phyloP scores from a whole-genome alignment of 2,113 vertebrate species.

The Lathamus discolor region DNA sequence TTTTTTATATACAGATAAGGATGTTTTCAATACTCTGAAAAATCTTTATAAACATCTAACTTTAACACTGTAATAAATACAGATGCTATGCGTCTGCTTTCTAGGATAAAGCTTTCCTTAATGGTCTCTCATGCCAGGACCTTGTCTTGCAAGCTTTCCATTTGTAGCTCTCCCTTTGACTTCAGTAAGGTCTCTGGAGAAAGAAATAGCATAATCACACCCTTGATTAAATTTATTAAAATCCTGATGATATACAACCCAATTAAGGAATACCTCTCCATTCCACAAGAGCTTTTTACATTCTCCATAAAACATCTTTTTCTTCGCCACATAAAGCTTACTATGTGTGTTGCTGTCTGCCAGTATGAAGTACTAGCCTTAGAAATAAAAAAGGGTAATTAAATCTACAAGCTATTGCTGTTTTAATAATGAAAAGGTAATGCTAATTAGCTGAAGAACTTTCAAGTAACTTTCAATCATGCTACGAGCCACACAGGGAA shows the following conservation, averaged over 20 bases:
- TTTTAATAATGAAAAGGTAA: slow-evolving; percentile 52
- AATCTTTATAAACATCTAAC: not conserved
- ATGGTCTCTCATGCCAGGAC: not conserved
- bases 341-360: not conserved
- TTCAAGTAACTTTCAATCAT: not conserved
- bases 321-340: slow-evolving; percentile 35
- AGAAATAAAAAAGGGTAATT: slow-evolving; percentile 47
- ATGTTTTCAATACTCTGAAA: not conserved
- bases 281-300: slow-evolving; percentile 44
- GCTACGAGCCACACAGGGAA: not conserved
- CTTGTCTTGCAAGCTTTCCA: not conserved
- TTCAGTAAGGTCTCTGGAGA: not conserved
- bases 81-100: not conserved
- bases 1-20: not conserved
- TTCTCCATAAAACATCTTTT: slow-evolving; percentile 51
- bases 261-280: slow-evolving; percentile 31
- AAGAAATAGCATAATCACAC: not conserved
- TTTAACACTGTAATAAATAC: not conserved
- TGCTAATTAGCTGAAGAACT: slow-evolving; percentile 9
- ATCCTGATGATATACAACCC: slow-evolving; percentile 44
- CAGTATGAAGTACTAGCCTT: not conserved
- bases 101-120: not conserved
- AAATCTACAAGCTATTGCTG: not conserved
- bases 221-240: slow-evolving; percentile 43
- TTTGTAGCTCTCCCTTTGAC: not conserved